phyloP scores from a whole-genome alignment of 2,888 invertebrate species.

The Oegoconia quadripuncta region DNA sequence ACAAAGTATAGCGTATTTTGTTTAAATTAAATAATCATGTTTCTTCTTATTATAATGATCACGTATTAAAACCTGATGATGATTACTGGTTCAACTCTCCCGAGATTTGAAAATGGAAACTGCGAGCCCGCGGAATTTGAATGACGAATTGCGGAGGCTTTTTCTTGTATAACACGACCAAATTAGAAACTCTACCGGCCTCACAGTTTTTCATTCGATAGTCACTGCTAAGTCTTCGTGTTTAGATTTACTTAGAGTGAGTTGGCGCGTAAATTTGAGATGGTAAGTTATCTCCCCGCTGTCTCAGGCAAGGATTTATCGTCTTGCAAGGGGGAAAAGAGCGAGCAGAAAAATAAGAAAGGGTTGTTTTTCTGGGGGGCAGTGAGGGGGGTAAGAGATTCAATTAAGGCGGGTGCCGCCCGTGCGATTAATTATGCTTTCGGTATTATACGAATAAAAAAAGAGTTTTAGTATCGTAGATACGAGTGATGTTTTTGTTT shows the following conservation, averaged over 20 bases:
- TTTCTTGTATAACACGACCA: conserved; percentile 65
- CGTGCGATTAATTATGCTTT: conserved; percentile 72
- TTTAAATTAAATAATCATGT: too few species aligned
- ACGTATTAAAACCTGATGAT: too few species aligned
- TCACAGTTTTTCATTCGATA: conserved; percentile 1
- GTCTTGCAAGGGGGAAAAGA: conserved; percentile 68
- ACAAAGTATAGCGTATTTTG: too few species aligned
- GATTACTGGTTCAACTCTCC: conserved; percentile 49
- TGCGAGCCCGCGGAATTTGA: conserved; percentile 71
- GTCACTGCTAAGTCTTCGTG: conserved; percentile 8
- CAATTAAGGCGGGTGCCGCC: conserved; percentile 67
- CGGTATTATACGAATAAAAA: conserved; percentile 31
- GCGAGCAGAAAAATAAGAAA: conserved; percentile 73
- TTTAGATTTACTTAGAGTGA: conserved; percentile 9
- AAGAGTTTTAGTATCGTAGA: conserved; percentile 17
- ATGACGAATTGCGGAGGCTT: conserved; percentile 76
- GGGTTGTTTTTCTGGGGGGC: conserved; percentile 75
- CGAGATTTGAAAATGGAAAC: conserved; percentile 61
- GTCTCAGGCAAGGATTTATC: conserved; percentile 77
- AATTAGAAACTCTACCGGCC: conserved; percentile 20
- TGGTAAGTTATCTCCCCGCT: conserved; percentile 69
- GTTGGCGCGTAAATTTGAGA: conserved; percentile 22
- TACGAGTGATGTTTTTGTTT: not conserved
- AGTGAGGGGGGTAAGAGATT: conserved; percentile 57
- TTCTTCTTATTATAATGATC: too few species aligned